Base-by-base conservation (phyloP, 1,140 invertebrate species). In the Dinothrombium tinctorium region DNA sequence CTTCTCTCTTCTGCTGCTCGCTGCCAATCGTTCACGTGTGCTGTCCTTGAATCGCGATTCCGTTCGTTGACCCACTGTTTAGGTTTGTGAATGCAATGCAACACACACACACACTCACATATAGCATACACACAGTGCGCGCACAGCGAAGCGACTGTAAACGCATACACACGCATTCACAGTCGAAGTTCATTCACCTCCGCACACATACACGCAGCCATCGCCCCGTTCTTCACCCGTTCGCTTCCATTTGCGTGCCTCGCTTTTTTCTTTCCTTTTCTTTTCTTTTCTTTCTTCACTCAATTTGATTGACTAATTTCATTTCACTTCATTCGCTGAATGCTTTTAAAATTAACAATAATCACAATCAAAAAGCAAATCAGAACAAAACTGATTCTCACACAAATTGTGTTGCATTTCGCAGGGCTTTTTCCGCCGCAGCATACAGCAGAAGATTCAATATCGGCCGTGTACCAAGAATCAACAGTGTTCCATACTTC, bases 361-460 rank as follows among this genome's bases (percentile, higher is more conserved):
- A n/a, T n/a, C n/a, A n/a, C n/a, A n/a, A n/a, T n/a, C n/a, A n/a
- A n/a, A n/a, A n/a, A n/a, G n/a, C n/a, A n/a, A n/a, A n/a, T n/a
- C n/a, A n/a, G n/a, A n/a, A n/a, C n/a, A n/a, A n/a, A n/a, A n/a
- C n/a, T n/a, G n/a, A n/a, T n/a, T n/a, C n/a, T n/a, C n/a, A n/a
- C n/a, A n/a, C n/a, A n/a, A n/a, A n/a, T 8, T 28, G 26, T 29
- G 4, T 29, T 29, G n/a, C n/a, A n/a, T n/a, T 29, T 29, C 15
- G 15, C 28, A 66, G 68, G 67, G 67, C n/a, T 69, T 69, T 52
- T 71, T 71, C 64, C 63, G 70, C 52, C 63, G 74, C 57, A 78
- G 80, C 63, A 92, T 94, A 57, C 87, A 94, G 64, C 86, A 94
- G 67, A 92, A 94, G 66, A 92, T 94, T 47, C 83, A 90, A 60